A percentile compares a stretch with the other conserved stretches of the same genome.
These are phyloP conservation scores for Coecobrya sp. DNA, from an alignment of 2,888 invertebrate genomes.

Conservation along the genomic window DNA sequence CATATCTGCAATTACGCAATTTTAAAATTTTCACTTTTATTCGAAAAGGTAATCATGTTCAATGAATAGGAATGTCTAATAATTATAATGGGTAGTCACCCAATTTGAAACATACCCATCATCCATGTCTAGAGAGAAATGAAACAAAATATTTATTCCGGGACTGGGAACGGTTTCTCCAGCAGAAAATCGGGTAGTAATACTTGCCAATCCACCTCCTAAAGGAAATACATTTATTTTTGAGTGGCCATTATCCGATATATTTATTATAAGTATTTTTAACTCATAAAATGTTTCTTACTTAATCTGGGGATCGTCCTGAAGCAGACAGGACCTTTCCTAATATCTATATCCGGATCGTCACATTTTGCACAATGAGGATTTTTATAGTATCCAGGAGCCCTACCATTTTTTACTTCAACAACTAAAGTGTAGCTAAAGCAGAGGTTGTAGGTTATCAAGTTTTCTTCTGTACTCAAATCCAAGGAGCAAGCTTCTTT, in stretches of 20 bases:
- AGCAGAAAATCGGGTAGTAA: not conserved
- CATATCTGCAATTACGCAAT: constrained; percentile 55
- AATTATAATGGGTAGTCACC: not conserved
- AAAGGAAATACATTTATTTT: too few species aligned
- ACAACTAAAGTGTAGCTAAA: constrained; percentile 83
- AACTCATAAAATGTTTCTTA: not conserved
- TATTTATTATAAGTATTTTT: too few species aligned
- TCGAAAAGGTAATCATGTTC: not conserved
- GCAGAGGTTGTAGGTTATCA: constrained; percentile 75
- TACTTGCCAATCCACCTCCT: not conserved
- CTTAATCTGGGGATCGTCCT: constrained; percentile 2
- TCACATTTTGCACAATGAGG: constrained; percentile 87
- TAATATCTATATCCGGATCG: constrained; percentile 51
- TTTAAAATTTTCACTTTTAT: too few species aligned
- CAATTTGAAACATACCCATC: constrained; percentile 72
- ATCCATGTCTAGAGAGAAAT: constrained; percentile 84
- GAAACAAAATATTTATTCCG: constrained; percentile 84
- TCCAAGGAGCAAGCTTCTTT: constrained; percentile 58
- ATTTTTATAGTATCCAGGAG: constrained; percentile 85
- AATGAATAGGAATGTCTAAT: not conserved
- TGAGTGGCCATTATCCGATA: too few species aligned
- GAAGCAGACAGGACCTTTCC: not conserved
- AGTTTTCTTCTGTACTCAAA: constrained; percentile 10
- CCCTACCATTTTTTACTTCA: not conserved
- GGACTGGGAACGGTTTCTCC: constrained; percentile 68